Evolutionary conservation across 2,113 vertebrate genomes (phyloP).

Genomic region (Hemiscyllium ocellatum): DNA sequence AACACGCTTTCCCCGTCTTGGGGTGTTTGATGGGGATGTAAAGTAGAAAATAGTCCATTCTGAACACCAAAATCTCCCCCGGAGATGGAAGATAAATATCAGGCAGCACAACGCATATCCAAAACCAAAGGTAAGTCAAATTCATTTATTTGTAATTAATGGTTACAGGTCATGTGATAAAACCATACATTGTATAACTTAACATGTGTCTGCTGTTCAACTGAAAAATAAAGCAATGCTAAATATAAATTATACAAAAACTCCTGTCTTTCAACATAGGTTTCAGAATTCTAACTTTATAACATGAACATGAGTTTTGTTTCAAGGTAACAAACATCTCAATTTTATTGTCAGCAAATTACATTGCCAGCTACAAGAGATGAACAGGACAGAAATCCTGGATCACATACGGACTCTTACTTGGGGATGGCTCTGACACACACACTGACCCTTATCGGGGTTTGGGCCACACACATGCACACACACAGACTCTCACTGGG

Average conservation of each 20-base stretch:
- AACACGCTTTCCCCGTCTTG: neutral
- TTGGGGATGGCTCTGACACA: no score
- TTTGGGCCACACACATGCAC: neutral
- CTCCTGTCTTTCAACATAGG: neutral
- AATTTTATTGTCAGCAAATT: neutral
- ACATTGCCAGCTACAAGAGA: neutral
- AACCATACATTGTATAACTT: neutral
- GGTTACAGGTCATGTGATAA: neutral
- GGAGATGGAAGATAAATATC: neutral
- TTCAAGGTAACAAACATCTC: neutral
- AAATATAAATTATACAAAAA: neutral
- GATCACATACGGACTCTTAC: neutral
- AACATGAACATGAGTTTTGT: neutral
- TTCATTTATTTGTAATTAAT: neutral
- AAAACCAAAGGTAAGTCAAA: neutral
- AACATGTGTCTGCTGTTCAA: neutral
- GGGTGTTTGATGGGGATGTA: neutral
- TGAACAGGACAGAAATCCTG: neutral
- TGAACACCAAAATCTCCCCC: neutral
- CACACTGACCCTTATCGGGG: no score
- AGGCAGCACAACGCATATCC: neutral
- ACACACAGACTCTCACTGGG: neutral
- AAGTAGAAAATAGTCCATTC: neutral
- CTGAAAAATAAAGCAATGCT: neutral
- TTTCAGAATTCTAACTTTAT: neutral